Evolutionary conservation across 2,888 invertebrate genomes (phyloP), one percentile per base, ranked within the genome.

Genomic region (Argyresthia albistria): DNA sequence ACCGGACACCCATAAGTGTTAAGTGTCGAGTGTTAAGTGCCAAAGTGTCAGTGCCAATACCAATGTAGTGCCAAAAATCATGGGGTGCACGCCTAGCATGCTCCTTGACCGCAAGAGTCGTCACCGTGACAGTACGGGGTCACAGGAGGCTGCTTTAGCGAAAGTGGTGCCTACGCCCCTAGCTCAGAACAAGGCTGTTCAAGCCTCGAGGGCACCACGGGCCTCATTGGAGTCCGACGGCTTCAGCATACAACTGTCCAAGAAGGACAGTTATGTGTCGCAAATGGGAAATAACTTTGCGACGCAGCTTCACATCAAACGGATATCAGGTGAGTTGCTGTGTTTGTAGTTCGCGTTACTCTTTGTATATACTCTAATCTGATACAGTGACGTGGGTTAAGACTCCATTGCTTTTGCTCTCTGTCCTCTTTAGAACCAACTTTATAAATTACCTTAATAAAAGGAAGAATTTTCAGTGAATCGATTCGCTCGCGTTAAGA

Each of bases 11-110:
- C 42, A 51, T 25, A 25, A 25, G 51, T 51, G 51, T 25, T 25
- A 25, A 25, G 25, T 51, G 51, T 25, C 6, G 6, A 25, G 25
- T 25, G 49, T 49, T 25, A 9, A 51, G 51, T 51, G 51, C 35
- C 51, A 45, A 45, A 50, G 80, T 80, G 79, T 60, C 43, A 69
- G 80, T 82, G 81, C 69, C 72, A 77, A 75, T 46, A 36, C 49
- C 16, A 80, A 81, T 83, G 81, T 80, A 83, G 81, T 79, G 73
- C 70, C 70, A 74, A 63, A 57, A 59, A 72, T 57, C 61, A 91
- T 91, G 91, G 91, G 91, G 72, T 91, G 91, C 68, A 90, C 90
- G 58, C 91, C 91, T 63, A 91, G 91, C 69, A 89, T 90, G 79
- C 77, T 91, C 60, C 77, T 90, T 65, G 90, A 90, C 70, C 90